Conservation (phyloP, 1,140 invertebrate genomes). For the Drosophila saltans region DNA sequence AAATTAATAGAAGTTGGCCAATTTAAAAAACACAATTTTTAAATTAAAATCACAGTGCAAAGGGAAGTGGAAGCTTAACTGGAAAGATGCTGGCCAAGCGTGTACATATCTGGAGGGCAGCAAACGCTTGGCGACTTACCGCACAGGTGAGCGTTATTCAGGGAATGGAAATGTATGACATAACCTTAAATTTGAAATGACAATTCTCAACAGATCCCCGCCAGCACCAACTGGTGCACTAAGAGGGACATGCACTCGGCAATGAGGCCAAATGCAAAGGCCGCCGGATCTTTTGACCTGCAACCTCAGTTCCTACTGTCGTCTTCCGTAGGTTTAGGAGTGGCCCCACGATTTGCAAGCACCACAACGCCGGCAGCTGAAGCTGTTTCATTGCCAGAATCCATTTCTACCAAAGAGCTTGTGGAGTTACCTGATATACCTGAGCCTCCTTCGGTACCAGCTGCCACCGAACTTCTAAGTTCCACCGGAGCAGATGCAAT, state of each 20-base stretch:
- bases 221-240: neutral
- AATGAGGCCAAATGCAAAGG: neutral
- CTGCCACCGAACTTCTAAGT: slow-evolving; percentile 78
- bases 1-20: slow-evolving; percentile 23
- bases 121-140: slow-evolving; percentile 29
- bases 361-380: slow-evolving; percentile 11
- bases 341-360: slow-evolving; percentile 55
- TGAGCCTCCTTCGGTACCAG: slow-evolving; percentile 83
- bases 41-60: slow-evolving; percentile 46
- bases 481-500: slow-evolving; percentile 73
- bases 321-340: neutral
- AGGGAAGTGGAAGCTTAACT: slow-evolving; percentile 10
- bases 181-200: slow-evolving; percentile 41
- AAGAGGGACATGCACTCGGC: slow-evolving; percentile 33
- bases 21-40: slow-evolving; percentile 36
- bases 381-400: slow-evolving; percentile 26
- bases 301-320: slow-evolving; percentile 6
- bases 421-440: slow-evolving; percentile 84
- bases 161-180: slow-evolving; percentile 38
- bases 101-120: slow-evolving; percentile 63
- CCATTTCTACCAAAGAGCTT: slow-evolving; percentile 54
- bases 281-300: neutral
- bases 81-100: slow-evolving; percentile 61
- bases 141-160: slow-evolving; percentile 52
- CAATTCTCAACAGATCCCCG: neutral